Percentiles rank a stretch among this genome's conserved stretches.
Conservation (phyloP, 2,888 invertebrate genomes). For the Anorthoa munda region DNA sequence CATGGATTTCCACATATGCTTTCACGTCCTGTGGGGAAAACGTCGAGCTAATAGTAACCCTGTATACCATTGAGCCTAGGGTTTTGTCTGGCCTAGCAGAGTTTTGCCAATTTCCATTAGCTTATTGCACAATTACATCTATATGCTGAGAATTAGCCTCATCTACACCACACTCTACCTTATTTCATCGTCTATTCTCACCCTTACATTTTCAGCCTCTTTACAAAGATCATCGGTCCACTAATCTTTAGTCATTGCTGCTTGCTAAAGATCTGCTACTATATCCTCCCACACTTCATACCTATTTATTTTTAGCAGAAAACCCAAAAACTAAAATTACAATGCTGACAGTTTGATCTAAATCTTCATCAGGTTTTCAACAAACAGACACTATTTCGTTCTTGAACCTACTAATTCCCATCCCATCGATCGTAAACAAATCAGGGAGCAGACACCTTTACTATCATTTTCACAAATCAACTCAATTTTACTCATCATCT, state of each 20-base stretch:
- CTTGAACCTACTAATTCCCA: constrained; percentile 15
- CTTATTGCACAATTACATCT: no score
- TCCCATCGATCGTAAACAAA: constrained; percentile 41
- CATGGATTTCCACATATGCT: no score
- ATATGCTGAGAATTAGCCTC: no score
- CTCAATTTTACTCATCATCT: constrained; percentile 27
- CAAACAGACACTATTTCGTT: constrained; percentile 25
- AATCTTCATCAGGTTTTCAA: constrained; percentile 25
- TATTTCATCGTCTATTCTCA: neutral
- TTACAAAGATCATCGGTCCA: neutral
- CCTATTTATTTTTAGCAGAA: neutral
- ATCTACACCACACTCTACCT: no score
- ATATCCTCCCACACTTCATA: neutral
- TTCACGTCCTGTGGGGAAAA: no score
- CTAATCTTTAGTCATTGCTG: neutral
- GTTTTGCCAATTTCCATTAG: no score
- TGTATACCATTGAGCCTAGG: no score
- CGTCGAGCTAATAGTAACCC: no score
- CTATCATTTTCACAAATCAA: constrained; percentile 47
- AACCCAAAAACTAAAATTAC: constrained; percentile 6
- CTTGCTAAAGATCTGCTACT: neutral
- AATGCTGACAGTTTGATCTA: constrained; percentile 22
- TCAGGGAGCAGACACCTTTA: constrained; percentile 15
- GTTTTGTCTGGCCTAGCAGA: no score
- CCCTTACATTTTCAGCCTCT: neutral